phyloP scores from a whole-genome alignment of 2,888 invertebrate genomes.

The Hydraecia micacea region DNA sequence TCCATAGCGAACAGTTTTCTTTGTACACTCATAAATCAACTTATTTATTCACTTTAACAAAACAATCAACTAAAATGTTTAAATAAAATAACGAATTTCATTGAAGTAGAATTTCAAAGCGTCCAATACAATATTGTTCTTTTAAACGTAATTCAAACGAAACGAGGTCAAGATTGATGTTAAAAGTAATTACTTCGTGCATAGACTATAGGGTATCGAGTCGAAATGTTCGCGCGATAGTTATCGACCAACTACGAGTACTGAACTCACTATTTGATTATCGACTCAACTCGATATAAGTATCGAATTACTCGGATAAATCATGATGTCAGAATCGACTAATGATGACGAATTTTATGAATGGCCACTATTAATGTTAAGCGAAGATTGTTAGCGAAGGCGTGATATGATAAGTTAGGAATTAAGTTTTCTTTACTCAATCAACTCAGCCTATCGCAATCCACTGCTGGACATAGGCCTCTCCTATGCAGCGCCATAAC shows the following conservation, averaged over 20 bases:
- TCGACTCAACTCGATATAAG: constrained; percentile 23
- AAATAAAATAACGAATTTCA: constrained; percentile 50
- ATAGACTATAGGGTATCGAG: constrained; percentile 68
- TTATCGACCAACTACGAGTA: constrained; percentile 50
- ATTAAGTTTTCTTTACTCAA: background rate
- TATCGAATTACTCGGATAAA: constrained; percentile 3
- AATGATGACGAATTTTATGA: too few relatives aligned
- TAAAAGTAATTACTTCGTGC: constrained; percentile 74
- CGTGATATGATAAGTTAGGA: too few relatives aligned
- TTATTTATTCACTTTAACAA: constrained; percentile 49
- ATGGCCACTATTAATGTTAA: background rate
- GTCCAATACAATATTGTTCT: constrained; percentile 56
- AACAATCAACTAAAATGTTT: constrained; percentile 50
- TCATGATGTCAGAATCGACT: background rate
- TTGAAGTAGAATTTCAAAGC: constrained; percentile 45
- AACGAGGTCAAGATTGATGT: constrained; percentile 72
- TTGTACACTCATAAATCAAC: constrained; percentile 39
- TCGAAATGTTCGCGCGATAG: constrained; percentile 59
- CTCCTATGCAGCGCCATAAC: too few relatives aligned
- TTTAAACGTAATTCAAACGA: constrained; percentile 61
- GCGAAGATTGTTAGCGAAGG: background rate
- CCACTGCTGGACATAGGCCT: too few relatives aligned
- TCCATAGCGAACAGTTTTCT: constrained; percentile 5
- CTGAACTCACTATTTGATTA: constrained; percentile 33
- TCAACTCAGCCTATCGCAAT: too few relatives aligned